Conservation (phyloP, 1,140 invertebrate genomes). For the Drosophila watanabei region DNA sequence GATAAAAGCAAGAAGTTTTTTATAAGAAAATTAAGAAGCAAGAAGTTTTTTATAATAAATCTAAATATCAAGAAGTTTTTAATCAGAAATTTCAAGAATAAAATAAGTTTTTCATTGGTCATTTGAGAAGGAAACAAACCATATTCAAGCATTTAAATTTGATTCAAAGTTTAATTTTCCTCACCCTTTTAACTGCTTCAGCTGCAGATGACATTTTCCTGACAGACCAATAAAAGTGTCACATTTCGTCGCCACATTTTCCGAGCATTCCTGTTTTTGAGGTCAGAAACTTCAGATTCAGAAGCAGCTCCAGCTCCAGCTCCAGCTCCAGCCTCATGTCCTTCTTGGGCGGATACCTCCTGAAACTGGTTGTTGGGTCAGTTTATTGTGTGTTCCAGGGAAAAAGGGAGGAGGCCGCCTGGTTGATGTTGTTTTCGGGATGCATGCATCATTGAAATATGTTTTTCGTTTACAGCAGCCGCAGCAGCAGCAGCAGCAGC, state of each 20-base stretch:
- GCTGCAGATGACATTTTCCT: conserved; percentile 38
- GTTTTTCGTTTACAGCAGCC: conserved; percentile 59
- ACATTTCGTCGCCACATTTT: conserved; percentile 65
- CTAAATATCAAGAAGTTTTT: too few species aligned
- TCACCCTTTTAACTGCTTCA: conserved; percentile 1
- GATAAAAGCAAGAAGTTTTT: neutral
- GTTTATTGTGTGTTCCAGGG: conserved; percentile 42
- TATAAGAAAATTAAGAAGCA: neutral
- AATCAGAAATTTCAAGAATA: too few species aligned
- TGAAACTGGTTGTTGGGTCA: conserved; percentile 53
- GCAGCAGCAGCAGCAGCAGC: conserved; percentile 29
- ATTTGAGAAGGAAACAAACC: too few species aligned
- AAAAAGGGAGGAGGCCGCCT: conserved; percentile 23
- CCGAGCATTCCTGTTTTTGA: conserved; percentile 54
- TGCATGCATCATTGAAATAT: conserved; percentile 77
- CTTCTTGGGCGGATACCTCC: neutral
- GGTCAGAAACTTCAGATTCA: conserved; percentile 14
- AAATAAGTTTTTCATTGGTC: too few species aligned
- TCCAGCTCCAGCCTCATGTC: conserved; percentile 1
- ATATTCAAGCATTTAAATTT: neutral
- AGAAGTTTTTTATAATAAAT: neutral
- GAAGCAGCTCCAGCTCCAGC: neutral
- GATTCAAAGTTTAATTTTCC: neutral
- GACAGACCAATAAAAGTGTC: conserved; percentile 77
- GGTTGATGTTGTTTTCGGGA: conserved; percentile 58